Evolutionary conservation across 2,888 invertebrate species (phyloP), one percentile per base, ranked within the genome.

Genomic region (Tenodera sinensis): DNA sequence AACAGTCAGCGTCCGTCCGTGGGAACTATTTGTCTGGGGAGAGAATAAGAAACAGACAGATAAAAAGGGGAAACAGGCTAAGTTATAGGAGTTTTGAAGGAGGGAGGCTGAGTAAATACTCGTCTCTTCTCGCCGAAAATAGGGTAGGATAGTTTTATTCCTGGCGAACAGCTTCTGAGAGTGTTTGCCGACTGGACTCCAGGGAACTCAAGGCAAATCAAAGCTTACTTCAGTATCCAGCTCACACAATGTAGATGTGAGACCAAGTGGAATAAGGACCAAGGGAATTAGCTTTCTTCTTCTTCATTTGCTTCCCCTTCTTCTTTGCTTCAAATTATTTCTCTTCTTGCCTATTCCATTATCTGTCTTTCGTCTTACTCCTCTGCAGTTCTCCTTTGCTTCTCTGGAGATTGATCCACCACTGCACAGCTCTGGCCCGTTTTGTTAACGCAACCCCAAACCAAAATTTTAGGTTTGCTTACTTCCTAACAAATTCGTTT

Each of bases 161-260:
- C 42, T 84, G 85, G 84, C 84, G 47, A 88, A 30, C 81, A 20
- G 30, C 27, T 85, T 42, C 42, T 42, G 42, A 42, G 42, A 88
- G 88, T 89, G 89, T 88, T 89, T 89, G 89, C 89, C 84, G 83
- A 89, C 89, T 89, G 89, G 89, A 89, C 89, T 88, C 89, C 84
- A n/a, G 89, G 89, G 89, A 89, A 83, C 54, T 6, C 47, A 42
- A 81, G 81, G 88, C 88, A 89, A 89, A 89, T 89, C 89, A 89
- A 88, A 89, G 88, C 86, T 27, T 71, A 54, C 88, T 88, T 83
- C 83, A 54, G 85, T 88, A 71, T 7, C 88, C 81, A 71, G 54
- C 54, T 71, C 54, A 83, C 85, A 89, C 89, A 89, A 88, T 88
- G 88, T 83, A 86, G 28, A 83, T 86, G 89, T 86, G 89, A 42